These are phyloP conservation scores for Ophiodon elongatus DNA, from an alignment of 2,113 vertebrate species.

Conservation along the genomic window DNA sequence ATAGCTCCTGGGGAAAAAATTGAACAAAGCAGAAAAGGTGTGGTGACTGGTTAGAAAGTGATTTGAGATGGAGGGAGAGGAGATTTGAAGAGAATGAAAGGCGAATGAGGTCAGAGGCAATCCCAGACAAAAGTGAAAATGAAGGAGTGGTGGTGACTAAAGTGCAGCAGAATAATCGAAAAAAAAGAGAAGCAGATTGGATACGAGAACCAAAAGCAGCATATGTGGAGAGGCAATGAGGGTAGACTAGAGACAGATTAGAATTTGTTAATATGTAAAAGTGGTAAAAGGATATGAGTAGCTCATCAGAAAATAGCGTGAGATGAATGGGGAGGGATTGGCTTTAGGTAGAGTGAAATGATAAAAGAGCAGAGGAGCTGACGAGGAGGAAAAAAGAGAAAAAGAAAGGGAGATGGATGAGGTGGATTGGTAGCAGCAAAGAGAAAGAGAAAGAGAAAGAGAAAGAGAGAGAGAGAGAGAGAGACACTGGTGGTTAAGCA, in stretches of 20 bases:
- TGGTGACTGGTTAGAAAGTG: constrained; percentile 57
- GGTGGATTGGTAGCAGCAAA: constrained; percentile 45
- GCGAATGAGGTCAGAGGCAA: constrained; percentile 75
- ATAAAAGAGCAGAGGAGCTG: constrained; percentile 51
- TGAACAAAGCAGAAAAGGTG: constrained; percentile 57
- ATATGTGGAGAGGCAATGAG: neutral
- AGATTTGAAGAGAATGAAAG: constrained; percentile 71
- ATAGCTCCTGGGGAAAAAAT: constrained; percentile 1
- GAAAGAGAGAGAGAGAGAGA: constrained; percentile 30
- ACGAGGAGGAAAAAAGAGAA: constrained; percentile 56
- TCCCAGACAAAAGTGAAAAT: constrained; percentile 65
- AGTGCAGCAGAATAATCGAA: constrained; percentile 6
- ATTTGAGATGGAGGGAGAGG: constrained; percentile 60
- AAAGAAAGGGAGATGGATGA: constrained; percentile 57
- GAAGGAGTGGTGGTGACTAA: constrained; percentile 37
- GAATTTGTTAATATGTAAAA: constrained; percentile 60
- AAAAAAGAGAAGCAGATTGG: constrained; percentile 27
- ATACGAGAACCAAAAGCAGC: constrained; percentile 18
- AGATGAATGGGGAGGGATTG: constrained; percentile 38
- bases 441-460: constrained; percentile 26
- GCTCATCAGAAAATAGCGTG: constrained; percentile 39
- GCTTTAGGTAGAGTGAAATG: constrained; percentile 52
- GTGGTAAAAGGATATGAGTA: constrained; percentile 42
- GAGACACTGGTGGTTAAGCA: constrained; percentile 52
- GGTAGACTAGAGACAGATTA: constrained; percentile 12